Conservation (phyloP, 2,797 vertebrate species). For the Bucorvus abyssinicus region DNA sequence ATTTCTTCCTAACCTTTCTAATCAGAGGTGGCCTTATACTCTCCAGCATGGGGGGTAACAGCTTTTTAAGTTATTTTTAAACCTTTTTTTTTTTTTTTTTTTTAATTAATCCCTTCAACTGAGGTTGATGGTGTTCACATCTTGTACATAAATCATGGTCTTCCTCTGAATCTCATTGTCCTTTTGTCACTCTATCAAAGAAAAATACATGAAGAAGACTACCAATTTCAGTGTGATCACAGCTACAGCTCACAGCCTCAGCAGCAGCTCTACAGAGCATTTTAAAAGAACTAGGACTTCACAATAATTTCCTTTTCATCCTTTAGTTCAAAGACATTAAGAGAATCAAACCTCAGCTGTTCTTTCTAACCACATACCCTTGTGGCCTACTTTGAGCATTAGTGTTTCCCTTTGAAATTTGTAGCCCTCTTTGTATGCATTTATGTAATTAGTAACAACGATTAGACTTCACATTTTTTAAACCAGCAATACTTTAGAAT, state of each 20-base stretch:
- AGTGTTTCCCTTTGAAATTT: background rate
- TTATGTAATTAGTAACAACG: background rate
- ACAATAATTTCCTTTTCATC: background rate
- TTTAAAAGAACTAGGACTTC: background rate
- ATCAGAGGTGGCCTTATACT: background rate
- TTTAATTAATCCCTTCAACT: background rate
- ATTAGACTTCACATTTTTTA: background rate
- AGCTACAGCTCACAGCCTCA: fast-evolving
- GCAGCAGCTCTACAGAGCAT: background rate
- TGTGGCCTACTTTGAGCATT: background rate
- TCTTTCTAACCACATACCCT: background rate
- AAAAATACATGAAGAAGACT: background rate
- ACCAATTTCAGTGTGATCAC: background rate
- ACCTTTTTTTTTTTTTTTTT: background rate
- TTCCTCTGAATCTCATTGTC: background rate
- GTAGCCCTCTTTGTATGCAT: background rate
- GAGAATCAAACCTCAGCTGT: background rate
- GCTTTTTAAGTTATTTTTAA: background rate
- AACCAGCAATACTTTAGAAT: background rate
- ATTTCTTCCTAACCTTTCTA: background rate
- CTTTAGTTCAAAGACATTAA: background rate
- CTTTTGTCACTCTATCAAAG: background rate
- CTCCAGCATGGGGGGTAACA: fast-evolving
- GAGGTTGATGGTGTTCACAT: background rate
- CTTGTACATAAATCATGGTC: background rate